A percentile compares a stretch with the other conserved stretches of the same genome.
These are phyloP conservation scores for Lacanobia wlatinum DNA, from an alignment of 2,888 invertebrate species.

Conservation along the genomic window DNA sequence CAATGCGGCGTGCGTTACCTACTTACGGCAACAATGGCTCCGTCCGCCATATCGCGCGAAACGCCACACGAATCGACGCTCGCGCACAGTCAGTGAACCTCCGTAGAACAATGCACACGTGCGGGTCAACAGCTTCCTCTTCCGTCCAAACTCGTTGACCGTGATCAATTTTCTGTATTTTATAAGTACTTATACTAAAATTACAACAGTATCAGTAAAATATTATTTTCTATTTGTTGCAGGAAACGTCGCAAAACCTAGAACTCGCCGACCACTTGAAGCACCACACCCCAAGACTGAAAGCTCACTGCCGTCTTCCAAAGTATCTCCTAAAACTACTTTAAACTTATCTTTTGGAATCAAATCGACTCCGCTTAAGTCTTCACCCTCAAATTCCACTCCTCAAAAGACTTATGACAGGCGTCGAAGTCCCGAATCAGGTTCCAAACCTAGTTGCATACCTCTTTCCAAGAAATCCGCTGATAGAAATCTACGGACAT, in stretches of 20 bases:
- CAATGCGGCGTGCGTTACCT: slow-evolving; percentile 71
- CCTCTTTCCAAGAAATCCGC: slow-evolving; percentile 84
- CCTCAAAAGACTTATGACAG: slow-evolving; percentile 80
- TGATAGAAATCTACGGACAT: slow-evolving; percentile 78
- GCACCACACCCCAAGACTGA: slow-evolving; percentile 86
- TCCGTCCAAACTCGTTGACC: slow-evolving; percentile 71
- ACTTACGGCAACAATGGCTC: slow-evolving; percentile 78
- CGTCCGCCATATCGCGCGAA: slow-evolving; percentile 78
- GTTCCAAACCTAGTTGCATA: slow-evolving; percentile 84
- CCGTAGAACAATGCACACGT: slow-evolving; percentile 81
- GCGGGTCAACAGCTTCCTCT: slow-evolving; percentile 82
- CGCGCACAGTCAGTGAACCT: slow-evolving; percentile 84
- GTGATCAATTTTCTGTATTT: slow-evolving; percentile 54
- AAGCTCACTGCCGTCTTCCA: slow-evolving; percentile 88
- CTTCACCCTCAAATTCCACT: slow-evolving; percentile 72
- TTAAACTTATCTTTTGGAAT: slow-evolving; percentile 83
- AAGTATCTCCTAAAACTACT: slow-evolving; percentile 85
- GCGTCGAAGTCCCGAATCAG: slow-evolving; percentile 81
- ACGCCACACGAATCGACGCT: slow-evolving; percentile 78
- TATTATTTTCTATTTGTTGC: slow-evolving; percentile 78
- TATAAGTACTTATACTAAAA: slow-evolving; percentile 10
- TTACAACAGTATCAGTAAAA: slow-evolving; percentile 41
- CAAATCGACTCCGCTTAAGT: slow-evolving; percentile 80
- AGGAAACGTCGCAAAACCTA: slow-evolving; percentile 84
- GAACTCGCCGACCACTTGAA: slow-evolving; percentile 84